Evolutionary conservation across 2,797 vertebrate genomes (phyloP), one percentile per base, ranked within the genome.

Genomic region (Oreochromis grahami): DNA sequence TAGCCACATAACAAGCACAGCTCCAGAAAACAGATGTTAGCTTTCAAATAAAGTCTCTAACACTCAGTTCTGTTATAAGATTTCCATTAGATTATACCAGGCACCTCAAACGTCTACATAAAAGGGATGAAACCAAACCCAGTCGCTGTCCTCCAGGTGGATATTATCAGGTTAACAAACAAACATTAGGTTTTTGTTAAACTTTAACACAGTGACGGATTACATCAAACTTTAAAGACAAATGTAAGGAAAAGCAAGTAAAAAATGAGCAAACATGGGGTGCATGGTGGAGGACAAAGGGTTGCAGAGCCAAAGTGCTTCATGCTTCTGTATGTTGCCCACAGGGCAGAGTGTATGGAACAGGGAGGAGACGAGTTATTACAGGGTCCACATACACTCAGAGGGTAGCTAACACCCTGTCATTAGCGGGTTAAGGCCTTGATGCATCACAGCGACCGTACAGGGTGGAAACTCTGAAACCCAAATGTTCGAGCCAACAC

Each of bases 321-420:
- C 68, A 48, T 53, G 29, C 11, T 24, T 38, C 13, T 51, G 74
- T 43, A 43, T 53, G 70, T 41, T 63, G 41, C 77, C 32, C 58
- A 52, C 56, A 55, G 63, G 51, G 41, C 45, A 72, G 24, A 56
- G 74, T 6, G 70, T 50, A 43, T 24, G 43, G 58, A 52, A 32
- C 81, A 81, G 88, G 85, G 88, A 53, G 86, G 86, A 74, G 86
- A 51, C n/a, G 43, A 24, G 52, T 88, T 86, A 87, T 88, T 90
- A 90, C 76, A 88, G 84, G 84, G 6, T 53, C 63, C 68, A 36
- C 82, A 41, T 80, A 21, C 60, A 53, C 74, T 58, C 79, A 21
- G 32, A 89, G 79, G 84, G 45, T 63, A 50, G 84, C 78, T 81
- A 63, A 87, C 88, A 93, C 88, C 88, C 90, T 89, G 76, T 91